Conservation (phyloP, 2,888 invertebrate genomes). For the Heterodera filipjevi region DNA sequence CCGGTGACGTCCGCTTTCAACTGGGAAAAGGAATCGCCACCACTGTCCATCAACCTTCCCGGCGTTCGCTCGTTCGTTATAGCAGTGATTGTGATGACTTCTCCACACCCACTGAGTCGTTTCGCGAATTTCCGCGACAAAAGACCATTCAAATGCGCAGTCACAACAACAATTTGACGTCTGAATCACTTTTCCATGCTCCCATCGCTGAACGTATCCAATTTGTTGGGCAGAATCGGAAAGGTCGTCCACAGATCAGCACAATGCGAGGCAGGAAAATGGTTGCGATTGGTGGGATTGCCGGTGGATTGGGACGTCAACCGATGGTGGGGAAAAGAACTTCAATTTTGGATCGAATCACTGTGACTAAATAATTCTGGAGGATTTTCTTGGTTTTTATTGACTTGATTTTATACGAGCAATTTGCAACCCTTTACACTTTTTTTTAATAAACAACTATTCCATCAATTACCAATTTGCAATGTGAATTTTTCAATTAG, state of each 20-base stretch:
- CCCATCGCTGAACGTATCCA: conserved; percentile 24
- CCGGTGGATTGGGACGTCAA: neutral
- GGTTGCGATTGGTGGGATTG: neutral
- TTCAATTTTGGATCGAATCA: conserved; percentile 6
- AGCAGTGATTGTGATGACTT: neutral
- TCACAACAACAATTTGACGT: neutral
- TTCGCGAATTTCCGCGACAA: neutral
- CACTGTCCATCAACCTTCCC: neutral
- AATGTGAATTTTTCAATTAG: no score
- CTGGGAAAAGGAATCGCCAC: neutral
- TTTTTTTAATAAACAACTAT: no score
- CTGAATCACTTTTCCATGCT: neutral
- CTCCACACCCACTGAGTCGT: neutral
- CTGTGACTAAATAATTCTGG: conserved; percentile 6
- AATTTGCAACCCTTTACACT: no score
- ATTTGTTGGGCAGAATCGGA: conserved; percentile 10
- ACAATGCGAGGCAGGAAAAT: neutral
- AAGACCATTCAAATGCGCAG: neutral
- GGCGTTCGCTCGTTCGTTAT: neutral
- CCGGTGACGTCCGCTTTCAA: neutral
- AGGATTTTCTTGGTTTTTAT: no score
- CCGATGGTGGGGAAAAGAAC: neutral
- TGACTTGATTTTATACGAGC: no score
- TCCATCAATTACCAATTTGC: no score
- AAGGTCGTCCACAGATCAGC: conserved; percentile 4